Evolutionary conservation across 2,888 invertebrate genomes (phyloP).

Genomic region (Ochropleura leucogaster): DNA sequence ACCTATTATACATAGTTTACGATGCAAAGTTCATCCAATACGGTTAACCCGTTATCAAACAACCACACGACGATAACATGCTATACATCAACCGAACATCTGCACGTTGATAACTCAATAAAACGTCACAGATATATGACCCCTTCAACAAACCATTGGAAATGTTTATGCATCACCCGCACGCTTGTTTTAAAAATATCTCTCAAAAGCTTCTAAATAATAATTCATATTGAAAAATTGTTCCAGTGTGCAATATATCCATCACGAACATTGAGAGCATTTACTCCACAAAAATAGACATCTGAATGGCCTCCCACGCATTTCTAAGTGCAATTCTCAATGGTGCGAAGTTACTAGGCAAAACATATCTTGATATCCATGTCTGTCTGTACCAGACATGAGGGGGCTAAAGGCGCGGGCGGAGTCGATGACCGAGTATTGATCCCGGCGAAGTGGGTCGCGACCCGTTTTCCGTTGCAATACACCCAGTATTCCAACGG

Average conservation of each 20-base stretch:
- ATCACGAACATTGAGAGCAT: not conserved
- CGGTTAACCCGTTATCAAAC: constrained; percentile 61
- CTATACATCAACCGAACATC: constrained; percentile 51
- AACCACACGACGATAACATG: constrained; percentile 49
- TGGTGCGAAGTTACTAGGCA: constrained; percentile 24
- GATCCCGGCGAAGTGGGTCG: constrained; percentile 88
- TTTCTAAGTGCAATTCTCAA: constrained; percentile 29
- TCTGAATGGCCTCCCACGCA: constrained; percentile 14
- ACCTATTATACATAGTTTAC: constrained; percentile 27
- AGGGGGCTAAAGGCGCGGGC: constrained; percentile 79
- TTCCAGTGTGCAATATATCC: not conserved
- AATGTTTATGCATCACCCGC: constrained; percentile 32
- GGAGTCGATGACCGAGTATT: constrained; percentile 90
- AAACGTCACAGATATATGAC: constrained; percentile 42
- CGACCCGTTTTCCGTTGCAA: constrained; percentile 88
- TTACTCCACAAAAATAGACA: not conserved
- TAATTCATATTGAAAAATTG: constrained; percentile 17
- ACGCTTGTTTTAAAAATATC: constrained; percentile 31
- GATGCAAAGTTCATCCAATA: constrained; percentile 60
- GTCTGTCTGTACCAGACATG: constrained; percentile 70
- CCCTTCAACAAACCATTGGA: constrained; percentile 10
- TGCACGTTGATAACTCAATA: constrained; percentile 45
- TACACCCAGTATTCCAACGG: constrained; percentile 66
- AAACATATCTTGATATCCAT: constrained; percentile 56
- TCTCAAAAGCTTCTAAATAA: not conserved